These are phyloP conservation scores for Pachyramphus minor DNA, from an alignment of 2,113 vertebrate species.

Conservation along the genomic window DNA sequence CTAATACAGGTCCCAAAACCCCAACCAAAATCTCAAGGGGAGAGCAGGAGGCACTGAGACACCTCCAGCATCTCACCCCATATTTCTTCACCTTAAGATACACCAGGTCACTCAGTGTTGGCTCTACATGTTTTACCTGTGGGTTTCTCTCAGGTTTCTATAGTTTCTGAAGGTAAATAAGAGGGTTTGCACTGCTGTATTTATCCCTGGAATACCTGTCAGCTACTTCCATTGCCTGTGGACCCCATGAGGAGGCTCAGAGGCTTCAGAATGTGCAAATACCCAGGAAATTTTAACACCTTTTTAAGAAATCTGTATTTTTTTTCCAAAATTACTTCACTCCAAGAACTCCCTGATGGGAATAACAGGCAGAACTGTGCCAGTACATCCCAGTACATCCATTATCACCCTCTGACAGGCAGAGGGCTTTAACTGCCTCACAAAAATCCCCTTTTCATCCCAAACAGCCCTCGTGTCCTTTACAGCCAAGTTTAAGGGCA, in stretches of 20 bases:
- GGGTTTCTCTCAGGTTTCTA: not conserved
- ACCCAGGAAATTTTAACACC: not conserved
- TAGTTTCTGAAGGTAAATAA: not conserved
- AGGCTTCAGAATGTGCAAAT: not conserved
- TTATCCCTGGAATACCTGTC: not conserved
- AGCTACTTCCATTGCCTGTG: not conserved
- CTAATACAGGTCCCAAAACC: not conserved
- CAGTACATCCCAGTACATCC: not conserved
- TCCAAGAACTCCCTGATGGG: not conserved
- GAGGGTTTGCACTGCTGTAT: not conserved
- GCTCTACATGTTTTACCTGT: not conserved
- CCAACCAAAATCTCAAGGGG: not conserved
- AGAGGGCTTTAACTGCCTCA: not conserved
- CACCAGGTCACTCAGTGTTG: not conserved
- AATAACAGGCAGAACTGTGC: not conserved
- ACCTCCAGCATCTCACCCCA: not conserved
- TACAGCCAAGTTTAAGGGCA: not conserved
- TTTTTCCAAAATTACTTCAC: not conserved
- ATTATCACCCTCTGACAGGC: not conserved
- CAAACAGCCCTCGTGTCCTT: not conserved
- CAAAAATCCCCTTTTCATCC: not conserved
- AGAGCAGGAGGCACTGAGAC: not conserved
- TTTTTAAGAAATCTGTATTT: not conserved
- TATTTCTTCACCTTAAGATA: not conserved
- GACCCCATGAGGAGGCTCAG: not conserved